Conservation (phyloP, 2,888 invertebrate species). For the Pherbina coryleti region DNA sequence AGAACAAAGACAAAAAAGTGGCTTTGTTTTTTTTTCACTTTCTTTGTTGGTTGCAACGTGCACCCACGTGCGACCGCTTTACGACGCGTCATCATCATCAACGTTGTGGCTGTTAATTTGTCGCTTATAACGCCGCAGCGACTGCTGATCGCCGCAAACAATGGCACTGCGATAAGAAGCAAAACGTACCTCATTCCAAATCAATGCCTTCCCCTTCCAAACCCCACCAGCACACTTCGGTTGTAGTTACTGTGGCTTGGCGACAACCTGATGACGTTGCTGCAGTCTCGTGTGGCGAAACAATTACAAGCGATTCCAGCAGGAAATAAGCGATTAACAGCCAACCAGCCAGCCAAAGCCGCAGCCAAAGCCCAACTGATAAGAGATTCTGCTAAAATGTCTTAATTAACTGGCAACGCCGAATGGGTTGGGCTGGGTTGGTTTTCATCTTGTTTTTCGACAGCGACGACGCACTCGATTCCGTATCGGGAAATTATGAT, state of each 20-base stretch:
- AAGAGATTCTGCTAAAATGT: constrained; percentile 34
- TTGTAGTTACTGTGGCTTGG: not conserved
- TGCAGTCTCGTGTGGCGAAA: constrained; percentile 22
- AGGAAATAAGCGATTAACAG: constrained; percentile 32
- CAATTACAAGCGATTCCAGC: constrained; percentile 29
- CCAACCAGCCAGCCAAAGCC: not conserved
- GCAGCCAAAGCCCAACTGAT: constrained; percentile 2
- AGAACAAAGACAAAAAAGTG: not conserved
- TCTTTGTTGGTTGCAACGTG: not conserved
- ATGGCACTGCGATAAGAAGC: not conserved
- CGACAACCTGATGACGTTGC: not conserved
- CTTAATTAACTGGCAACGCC: constrained; percentile 34
- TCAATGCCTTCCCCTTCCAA: no score
- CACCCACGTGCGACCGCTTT: constrained; percentile 14
- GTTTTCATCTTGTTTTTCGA: not conserved
- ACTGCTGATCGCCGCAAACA: constrained; percentile 8
- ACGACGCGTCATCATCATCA: constrained; percentile 12
- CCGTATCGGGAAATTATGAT: constrained; percentile 25
- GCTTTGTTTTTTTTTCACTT: not conserved
- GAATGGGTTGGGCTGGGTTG: not conserved
- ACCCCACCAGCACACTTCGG: not conserved
- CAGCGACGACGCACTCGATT: not conserved
- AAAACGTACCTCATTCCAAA: no score
- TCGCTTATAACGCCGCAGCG: not conserved
- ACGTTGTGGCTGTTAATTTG: constrained; percentile 18